Conservation (phyloP, 35 echinoderm and acorn worm species). For the Apostichopus californicus region DNA sequence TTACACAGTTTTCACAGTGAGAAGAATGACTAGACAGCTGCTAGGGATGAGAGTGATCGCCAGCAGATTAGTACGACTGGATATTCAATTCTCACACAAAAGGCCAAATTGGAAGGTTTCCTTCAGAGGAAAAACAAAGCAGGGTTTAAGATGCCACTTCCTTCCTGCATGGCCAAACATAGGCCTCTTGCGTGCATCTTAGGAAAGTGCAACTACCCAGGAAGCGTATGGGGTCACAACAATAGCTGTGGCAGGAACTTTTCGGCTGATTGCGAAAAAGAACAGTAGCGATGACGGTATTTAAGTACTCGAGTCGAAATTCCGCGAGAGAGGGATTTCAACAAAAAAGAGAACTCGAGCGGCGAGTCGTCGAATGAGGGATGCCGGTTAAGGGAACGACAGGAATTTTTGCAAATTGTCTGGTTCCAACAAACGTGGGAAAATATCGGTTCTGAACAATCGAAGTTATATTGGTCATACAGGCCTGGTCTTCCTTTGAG, state of each 20-base stretch:
- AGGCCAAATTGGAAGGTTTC: constrained; percentile 51
- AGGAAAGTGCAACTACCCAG: constrained; percentile 52
- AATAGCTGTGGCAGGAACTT: constrained; percentile 8
- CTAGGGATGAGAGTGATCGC: not conserved
- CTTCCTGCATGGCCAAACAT: constrained; percentile 50
- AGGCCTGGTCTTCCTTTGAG: constrained; percentile 12
- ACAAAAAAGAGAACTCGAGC: not conserved
- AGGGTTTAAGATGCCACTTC: constrained; percentile 53
- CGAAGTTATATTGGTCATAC: not conserved
- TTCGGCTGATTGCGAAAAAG: constrained; percentile 6
- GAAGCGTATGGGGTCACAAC: constrained; percentile 32
- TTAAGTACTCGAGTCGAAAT: not conserved
- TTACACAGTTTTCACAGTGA: not conserved
- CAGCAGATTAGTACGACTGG: constrained; percentile 15
- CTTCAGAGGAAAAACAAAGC: constrained; percentile 53
- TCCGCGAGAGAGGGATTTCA: not conserved
- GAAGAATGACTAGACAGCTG: not conserved
- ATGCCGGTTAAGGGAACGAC: too few relatives aligned
- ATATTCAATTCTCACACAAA: constrained; percentile 36
- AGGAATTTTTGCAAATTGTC: too few relatives aligned
- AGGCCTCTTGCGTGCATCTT: constrained; percentile 50
- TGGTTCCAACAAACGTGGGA: not conserved
- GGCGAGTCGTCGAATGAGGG: too few relatives aligned
- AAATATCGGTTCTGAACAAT: not conserved
- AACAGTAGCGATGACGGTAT: not conserved